Evolutionary conservation across 1,140 invertebrate species (phyloP).

Genomic region (Zophobas morio): DNA sequence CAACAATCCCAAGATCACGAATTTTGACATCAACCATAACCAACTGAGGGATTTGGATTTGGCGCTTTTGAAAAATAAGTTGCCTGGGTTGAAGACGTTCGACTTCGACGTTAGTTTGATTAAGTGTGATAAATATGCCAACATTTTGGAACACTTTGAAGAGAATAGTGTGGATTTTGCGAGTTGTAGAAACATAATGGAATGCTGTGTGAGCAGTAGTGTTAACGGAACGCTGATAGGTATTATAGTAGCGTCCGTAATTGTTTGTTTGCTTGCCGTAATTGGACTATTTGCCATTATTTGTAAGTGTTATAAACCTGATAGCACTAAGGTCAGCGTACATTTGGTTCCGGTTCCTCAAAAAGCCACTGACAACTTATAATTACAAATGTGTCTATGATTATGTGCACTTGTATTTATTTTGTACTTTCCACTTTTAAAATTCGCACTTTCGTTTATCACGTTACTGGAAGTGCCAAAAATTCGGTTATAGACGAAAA

Average conservation of each 20-base stretch:
- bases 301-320: background rate
- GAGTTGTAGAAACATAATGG: background rate
- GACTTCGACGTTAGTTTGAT: conserved; percentile 5
- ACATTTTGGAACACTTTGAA: conserved; percentile 17
- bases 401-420: too few species aligned
- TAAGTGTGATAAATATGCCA: background rate
- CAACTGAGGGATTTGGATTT: background rate
- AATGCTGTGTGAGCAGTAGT: background rate
- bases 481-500: too few species aligned
- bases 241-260: background rate
- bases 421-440: too few species aligned
- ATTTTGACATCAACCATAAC: conserved; percentile 6
- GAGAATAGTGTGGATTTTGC: background rate
- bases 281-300: background rate
- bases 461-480: too few species aligned
- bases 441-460: too few species aligned
- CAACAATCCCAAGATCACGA: background rate
- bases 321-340: too few species aligned
- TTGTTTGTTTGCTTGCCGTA: background rate
- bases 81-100: background rate
- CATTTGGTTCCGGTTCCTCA: too few species aligned
- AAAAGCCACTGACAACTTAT: too few species aligned
- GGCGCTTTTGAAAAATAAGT: background rate
- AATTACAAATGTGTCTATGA: too few species aligned
- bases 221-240: background rate